Conservation (phyloP, 1,140 invertebrate genomes). For the Hetaerina americana region DNA sequence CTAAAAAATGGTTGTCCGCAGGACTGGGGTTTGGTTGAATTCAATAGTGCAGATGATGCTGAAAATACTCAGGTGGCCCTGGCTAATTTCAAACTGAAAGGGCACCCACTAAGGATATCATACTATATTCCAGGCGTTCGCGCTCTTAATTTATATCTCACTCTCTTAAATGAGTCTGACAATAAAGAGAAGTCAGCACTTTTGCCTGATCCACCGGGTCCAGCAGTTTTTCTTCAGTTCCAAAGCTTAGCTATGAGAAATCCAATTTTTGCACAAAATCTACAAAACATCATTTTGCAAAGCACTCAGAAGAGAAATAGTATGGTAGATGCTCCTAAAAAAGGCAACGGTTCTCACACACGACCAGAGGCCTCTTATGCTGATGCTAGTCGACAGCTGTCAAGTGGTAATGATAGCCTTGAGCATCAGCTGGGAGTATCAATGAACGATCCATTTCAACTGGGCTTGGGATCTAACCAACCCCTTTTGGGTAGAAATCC, state of each 20-base stretch:
- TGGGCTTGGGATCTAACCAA: slow-evolving; percentile 15
- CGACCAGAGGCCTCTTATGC: not conserved
- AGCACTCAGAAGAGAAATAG: slow-evolving; percentile 27
- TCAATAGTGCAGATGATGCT: slow-evolving; percentile 34
- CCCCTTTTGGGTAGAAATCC: slow-evolving; percentile 21
- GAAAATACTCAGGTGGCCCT: slow-evolving; percentile 34
- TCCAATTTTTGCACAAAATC: slow-evolving; percentile 36
- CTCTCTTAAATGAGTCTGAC: slow-evolving; percentile 32
- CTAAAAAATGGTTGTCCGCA: slow-evolving; percentile 38
- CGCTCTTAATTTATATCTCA: slow-evolving; percentile 41
- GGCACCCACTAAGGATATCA: slow-evolving; percentile 33
- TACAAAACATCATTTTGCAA: slow-evolving; percentile 33
- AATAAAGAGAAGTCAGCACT: slow-evolving; percentile 30
- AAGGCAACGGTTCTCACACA: not conserved
- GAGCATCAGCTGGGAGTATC: slow-evolving; percentile 18
- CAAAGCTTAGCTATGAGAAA: slow-evolving; percentile 36
- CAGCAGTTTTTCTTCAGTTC: slow-evolving; percentile 32
- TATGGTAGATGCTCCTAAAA: slow-evolving; percentile 13
- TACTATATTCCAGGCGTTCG: slow-evolving; percentile 43
- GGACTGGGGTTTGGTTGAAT: slow-evolving; percentile 46
- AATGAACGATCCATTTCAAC: slow-evolving; percentile 23
- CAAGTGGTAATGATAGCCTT: not conserved
- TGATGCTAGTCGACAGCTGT: not conserved
- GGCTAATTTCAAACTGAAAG: slow-evolving; percentile 29
- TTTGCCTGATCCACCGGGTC: slow-evolving; percentile 33